Conservation (phyloP, 2,888 invertebrate genomes). For the Euclidia mi region DNA sequence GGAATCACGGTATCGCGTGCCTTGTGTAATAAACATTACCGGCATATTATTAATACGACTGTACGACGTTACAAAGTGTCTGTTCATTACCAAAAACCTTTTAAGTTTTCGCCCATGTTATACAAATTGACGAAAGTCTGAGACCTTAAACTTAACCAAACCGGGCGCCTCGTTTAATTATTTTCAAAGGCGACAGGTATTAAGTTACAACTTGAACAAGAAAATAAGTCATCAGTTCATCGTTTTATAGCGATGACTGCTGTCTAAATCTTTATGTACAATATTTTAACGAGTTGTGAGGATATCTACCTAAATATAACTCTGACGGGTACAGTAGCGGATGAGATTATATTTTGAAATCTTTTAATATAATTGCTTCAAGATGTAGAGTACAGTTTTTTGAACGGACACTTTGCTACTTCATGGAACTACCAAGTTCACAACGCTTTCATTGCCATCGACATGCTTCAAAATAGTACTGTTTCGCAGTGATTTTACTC, state of each 20-base stretch:
- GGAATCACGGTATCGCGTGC: conserved; percentile 84
- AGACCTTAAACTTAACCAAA: conserved; percentile 37
- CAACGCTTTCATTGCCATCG: too few relatives aligned
- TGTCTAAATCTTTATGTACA: not conserved
- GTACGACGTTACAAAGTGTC: conserved; percentile 69
- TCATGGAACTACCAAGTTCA: too few relatives aligned
- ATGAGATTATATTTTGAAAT: too few relatives aligned
- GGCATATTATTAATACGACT: conserved; percentile 70
- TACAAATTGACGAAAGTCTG: conserved; percentile 26
- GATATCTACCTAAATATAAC: too few relatives aligned
- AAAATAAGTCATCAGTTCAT: conserved; percentile 12
- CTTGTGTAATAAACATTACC: conserved; percentile 70
- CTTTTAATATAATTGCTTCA: too few relatives aligned
- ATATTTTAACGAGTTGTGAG: conserved; percentile 1
- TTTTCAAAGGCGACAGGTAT: conserved; percentile 32
- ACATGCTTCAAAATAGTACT: too few relatives aligned
- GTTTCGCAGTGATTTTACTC: too few relatives aligned
- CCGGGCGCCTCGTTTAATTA: conserved; percentile 29
- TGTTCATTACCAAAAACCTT: conserved; percentile 64
- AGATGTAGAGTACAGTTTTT: too few relatives aligned
- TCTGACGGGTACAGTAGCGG: too few relatives aligned
- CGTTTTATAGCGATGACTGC: conserved; percentile 6
- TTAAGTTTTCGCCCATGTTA: conserved; percentile 48
- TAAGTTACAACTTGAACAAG: conserved; percentile 24
- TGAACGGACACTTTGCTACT: too few relatives aligned